Evolutionary conservation across 1,140 invertebrate species (phyloP), one percentile per base, ranked within the genome.

Genomic region (Trichonephila inaurata): DNA sequence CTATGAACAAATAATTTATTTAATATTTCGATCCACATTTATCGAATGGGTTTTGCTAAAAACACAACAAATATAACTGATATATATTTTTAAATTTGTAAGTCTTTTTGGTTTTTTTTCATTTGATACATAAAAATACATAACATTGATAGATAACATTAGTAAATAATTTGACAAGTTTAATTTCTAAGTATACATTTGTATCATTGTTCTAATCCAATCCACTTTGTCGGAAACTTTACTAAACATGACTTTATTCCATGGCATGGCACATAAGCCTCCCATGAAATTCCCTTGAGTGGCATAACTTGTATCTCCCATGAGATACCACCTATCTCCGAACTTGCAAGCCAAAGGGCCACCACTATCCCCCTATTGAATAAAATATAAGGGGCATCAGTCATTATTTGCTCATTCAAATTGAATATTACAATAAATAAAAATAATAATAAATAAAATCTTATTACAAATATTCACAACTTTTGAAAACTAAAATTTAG

Each of bases 301-400:
- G 21, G n/a, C 58, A 3, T 44, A 85, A 90, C 93, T 94, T 10
- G 93, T 89, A 2, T 58, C 86, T 83, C 93, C 93, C 24, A 83
- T 60, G 1, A 94, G 10, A 28, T 66, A 82, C 93, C 93, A 94
- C 44, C 28, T 62, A 0, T 18, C 21, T 58, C 64, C 62, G 2
- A 83, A 14, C 12, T 90, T 64, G 61, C 93, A 94, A 6, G 66
- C 72, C 21, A 94, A 60, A 33, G 93, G 93, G 24, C 93, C 93
- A 6, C 93, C 93, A 21, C 93, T 94, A 51, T 94, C 93, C 5
- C 93, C 93, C 93, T 94, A 28, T 61, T 62, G 8, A 16, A 33
- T 33, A 58, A 62, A n/a, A 24, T 18, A 61, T n/a, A 21, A 86
- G 2, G n/a, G 16, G 10, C n/a, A 86, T n/a, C n/a, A 28, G 58